These are phyloP conservation scores for Apantesis nais DNA, from an alignment of 2,888 invertebrate genomes.

Conservation along the genomic window DNA sequence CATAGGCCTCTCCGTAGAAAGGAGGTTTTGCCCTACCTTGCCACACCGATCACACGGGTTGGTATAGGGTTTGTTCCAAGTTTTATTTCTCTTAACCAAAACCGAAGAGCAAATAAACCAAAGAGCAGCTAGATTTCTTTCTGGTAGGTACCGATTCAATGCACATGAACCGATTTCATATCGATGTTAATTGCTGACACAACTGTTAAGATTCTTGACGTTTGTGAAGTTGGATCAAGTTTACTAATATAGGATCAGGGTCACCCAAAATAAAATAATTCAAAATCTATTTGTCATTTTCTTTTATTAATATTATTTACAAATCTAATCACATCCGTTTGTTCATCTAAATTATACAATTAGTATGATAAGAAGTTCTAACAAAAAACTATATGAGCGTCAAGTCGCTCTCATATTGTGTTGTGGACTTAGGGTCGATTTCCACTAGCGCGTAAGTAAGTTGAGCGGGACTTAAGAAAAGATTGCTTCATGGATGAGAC, in stretches of 20 bases:
- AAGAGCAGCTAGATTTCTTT: no score
- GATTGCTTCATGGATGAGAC: not conserved
- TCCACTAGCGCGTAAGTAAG: not conserved
- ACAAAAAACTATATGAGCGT: conserved; percentile 60
- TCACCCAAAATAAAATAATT: conserved; percentile 24
- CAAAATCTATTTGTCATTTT: conserved; percentile 60
- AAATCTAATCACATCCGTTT: conserved; percentile 83
- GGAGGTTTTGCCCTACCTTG: no score
- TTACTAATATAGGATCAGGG: not conserved
- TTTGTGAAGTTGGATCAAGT: not conserved
- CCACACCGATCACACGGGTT: no score
- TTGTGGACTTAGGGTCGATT: not conserved
- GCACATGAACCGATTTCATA: not conserved
- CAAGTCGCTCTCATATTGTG: conserved; percentile 44
- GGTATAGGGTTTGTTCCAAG: no score
- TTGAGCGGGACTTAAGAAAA: not conserved
- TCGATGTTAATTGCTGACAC: no score
- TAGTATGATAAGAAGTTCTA: conserved; percentile 61
- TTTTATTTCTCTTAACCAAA: no score
- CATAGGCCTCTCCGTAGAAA: no score
- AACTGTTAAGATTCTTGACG: no score
- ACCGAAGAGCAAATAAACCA: no score
- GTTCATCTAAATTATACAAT: conserved; percentile 73
- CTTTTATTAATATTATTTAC: conserved; percentile 82
- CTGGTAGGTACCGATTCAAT: not conserved